Conservation (phyloP, 2,888 invertebrate genomes). For the Hartigia nigra region DNA sequence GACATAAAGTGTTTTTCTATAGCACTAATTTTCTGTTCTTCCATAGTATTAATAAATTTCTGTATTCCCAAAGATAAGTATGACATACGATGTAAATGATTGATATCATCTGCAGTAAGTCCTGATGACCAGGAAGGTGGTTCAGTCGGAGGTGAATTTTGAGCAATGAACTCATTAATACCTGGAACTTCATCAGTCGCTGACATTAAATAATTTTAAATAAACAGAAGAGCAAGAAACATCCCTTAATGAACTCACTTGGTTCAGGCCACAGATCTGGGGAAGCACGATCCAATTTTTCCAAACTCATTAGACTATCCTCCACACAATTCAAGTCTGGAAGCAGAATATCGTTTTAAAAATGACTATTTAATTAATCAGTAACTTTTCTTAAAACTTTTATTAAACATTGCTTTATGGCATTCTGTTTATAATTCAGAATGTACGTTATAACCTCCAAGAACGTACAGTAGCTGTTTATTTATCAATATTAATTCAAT, state of each 20-base stretch:
- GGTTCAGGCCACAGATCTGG: conserved; percentile 97
- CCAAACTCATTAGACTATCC: conserved; percentile 85
- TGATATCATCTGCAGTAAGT: conserved; percentile 79
- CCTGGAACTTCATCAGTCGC: conserved; percentile 80
- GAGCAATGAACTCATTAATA: conserved; percentile 83
- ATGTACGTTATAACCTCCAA: not conserved
- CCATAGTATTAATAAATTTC: not conserved
- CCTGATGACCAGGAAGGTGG: conserved; percentile 76
- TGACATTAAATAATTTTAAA: conserved; percentile 36
- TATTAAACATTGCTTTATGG: not conserved
- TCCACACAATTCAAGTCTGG: conserved; percentile 66
- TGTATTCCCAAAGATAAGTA: not conserved
- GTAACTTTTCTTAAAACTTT: not conserved
- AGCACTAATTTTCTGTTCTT: not conserved
- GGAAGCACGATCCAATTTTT: conserved; percentile 93
- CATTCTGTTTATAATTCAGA: not conserved
- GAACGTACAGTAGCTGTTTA: not conserved
- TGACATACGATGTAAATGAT: conserved; percentile 81
- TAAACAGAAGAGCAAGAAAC: not conserved
- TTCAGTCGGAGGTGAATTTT: conserved; percentile 73
- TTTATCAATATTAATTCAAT: not conserved
- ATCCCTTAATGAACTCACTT: conserved; percentile 72
- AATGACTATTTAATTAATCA: not conserved
- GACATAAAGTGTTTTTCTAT: not conserved
- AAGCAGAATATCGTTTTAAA: not conserved